phyloP scores from a whole-genome alignment of 2,888 invertebrate genomes.

The Neelides folsomi region DNA sequence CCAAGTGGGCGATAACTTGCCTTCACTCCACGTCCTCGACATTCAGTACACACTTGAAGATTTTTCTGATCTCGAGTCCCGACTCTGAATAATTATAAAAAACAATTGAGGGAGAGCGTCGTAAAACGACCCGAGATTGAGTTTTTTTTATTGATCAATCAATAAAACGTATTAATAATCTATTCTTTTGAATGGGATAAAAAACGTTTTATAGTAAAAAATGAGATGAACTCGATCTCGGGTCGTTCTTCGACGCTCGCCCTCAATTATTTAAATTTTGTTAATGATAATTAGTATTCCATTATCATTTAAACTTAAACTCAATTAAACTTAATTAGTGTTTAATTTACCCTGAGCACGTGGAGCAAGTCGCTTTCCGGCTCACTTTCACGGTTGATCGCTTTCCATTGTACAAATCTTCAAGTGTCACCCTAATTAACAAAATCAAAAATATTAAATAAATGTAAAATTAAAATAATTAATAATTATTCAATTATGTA shows the following conservation, averaged over 20 bases:
- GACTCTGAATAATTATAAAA: slow-evolving; percentile 8
- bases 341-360: slow-evolving; percentile 54
- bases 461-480: neutral
- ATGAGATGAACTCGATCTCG: no score
- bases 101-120: no score
- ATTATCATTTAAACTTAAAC: no score
- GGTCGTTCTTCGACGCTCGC: no score
- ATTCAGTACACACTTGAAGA: slow-evolving; percentile 53
- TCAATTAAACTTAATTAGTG: neutral
- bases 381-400: slow-evolving; percentile 65
- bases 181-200: no score
- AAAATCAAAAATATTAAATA: slow-evolving; percentile 7
- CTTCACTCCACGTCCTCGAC: slow-evolving; percentile 65
- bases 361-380: slow-evolving; percentile 64
- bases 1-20: slow-evolving; percentile 58
- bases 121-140: no score
- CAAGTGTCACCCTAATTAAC: slow-evolving; percentile 57
- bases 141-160: no score
- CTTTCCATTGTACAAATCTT: slow-evolving; percentile 83
- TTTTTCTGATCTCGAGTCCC: slow-evolving; percentile 41
- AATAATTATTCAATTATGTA: no score
- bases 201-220: no score
- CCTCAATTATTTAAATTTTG: no score
- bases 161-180: no score
- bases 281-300: no score